A percentile compares a stretch with the other conserved stretches of the same genome.
phyloP scores from a whole-genome alignment of 1,140 invertebrate genomes.

The Mya arenaria region DNA sequence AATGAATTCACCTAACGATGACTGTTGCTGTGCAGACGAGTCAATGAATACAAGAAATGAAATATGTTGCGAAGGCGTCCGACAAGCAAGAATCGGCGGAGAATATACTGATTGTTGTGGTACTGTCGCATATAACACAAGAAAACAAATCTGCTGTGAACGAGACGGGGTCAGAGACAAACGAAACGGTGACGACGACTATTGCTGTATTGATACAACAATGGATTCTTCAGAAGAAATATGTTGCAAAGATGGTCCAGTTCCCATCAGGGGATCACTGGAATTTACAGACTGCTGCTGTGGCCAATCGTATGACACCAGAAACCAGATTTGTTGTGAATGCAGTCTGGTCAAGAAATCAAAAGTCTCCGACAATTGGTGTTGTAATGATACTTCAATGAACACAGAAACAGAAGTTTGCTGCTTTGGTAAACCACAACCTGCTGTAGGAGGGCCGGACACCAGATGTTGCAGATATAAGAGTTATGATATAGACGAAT shows the following conservation, averaged over 20 bases:
- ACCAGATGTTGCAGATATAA: conserved; percentile 24
- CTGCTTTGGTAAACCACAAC: conserved; percentile 22
- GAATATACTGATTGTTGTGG: conserved; percentile 17
- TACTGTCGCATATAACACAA: not conserved
- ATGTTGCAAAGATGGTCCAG: conserved; percentile 13
- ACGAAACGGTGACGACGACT: not conserved
- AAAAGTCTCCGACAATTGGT: conserved; percentile 12
- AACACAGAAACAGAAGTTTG: conserved; percentile 20
- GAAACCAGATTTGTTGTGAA: not conserved
- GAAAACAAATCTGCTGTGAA: conserved; percentile 10
- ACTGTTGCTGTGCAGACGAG: conserved; percentile 15
- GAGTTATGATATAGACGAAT: conserved; percentile 23
- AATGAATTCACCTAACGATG: not conserved
- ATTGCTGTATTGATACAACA: conserved; percentile 15
- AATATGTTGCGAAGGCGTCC: not conserved
- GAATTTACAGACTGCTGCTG: conserved; percentile 6
- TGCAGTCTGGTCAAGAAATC: not conserved
- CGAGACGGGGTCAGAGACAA: not conserved
- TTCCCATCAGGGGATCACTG: not conserved
- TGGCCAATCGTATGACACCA: not conserved
- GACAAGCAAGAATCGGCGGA: not conserved
- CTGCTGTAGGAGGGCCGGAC: not conserved
- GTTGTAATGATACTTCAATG: conserved; percentile 12
- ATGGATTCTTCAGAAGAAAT: conserved; percentile 17
- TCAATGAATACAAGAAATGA: conserved; percentile 6